Evolutionary conservation across 2,888 invertebrate genomes (phyloP).

Genomic region (Podotricha telesiphe): DNA sequence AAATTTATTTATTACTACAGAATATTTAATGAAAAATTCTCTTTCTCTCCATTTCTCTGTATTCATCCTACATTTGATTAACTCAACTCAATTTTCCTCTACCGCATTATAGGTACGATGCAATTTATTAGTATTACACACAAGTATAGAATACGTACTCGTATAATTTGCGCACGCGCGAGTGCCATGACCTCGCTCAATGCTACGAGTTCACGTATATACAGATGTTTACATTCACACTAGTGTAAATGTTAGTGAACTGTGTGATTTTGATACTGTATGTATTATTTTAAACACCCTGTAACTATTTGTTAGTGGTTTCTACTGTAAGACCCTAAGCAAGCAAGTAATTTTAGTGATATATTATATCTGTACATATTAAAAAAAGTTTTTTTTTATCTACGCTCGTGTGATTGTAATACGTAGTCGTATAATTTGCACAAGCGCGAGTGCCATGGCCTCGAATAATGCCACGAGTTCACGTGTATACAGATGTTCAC

Average conservation of each 20-base stretch:
- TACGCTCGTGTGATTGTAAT: too few relatives aligned
- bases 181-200: slow-evolving; percentile 82
- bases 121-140: slow-evolving; percentile 30
- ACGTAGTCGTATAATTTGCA: too few relatives aligned
- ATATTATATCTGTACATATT: too few relatives aligned
- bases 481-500: too few relatives aligned
- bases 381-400: too few relatives aligned
- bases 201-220: slow-evolving; percentile 56
- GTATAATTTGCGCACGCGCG: slow-evolving; percentile 64
- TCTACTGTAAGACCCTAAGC: too few relatives aligned
- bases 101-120: slow-evolving; percentile 10
- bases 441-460: too few relatives aligned
- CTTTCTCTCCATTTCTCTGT: neutral
- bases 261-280: slow-evolving; percentile 56
- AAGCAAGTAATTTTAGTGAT: too few relatives aligned
- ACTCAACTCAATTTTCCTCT: slow-evolving; percentile 2
- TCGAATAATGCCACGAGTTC: too few relatives aligned
- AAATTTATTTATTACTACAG: too few relatives aligned
- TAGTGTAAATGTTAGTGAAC: slow-evolving; percentile 52
- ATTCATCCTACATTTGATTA: slow-evolving; percentile 1
- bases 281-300: neutral
- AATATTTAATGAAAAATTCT: neutral
- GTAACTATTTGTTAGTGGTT: too few relatives aligned
- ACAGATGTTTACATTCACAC: slow-evolving; percentile 72
- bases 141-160: slow-evolving; percentile 31